Base-by-base conservation (phyloP, 2,888 invertebrate genomes). In the Callyntrura sp. region DNA sequence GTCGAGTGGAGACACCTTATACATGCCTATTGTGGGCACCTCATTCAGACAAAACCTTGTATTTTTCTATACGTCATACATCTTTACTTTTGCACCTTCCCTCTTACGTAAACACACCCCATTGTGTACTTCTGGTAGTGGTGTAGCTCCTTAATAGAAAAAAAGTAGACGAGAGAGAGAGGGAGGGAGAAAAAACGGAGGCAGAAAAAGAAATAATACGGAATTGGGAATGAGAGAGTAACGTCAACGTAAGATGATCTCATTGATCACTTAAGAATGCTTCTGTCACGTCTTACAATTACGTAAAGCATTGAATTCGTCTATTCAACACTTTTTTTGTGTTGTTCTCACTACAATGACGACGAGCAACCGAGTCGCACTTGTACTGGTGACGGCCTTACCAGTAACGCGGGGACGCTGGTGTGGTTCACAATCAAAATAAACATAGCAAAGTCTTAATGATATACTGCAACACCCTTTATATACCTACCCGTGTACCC, bases 221-320 rank as follows among this genome's bases (percentile, higher is more conserved):
- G 88, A 84, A 28, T 79, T 20, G 60, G n/a, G 57, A 70, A 55
- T 62, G 82, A 45, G 68, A 89, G 45, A 43, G 76, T 73, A 81
- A 86, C 73, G 90, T 90, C 90, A 90, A 90, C 85, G 73, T 45
- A 85, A 86, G 90, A 86, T 90, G 86, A 90, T 90, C 86, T 86
- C 90, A 90, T 90, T 90, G 90, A 90, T 90, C 90, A 90, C 90
- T 86, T 90, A 70, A 76, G 90, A 90, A 82, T 85, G 79, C 79
- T 78, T 45, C 79, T 79, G 89, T 89, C 89, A 89, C 89, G 89
- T 89, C 78, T 78, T 68, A 65, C 79, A 70, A 85, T 89, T 85
- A 70, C 85, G 23, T 65, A 82, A 62, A 88, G 82, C 25, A 83
- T 62, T 84, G 88, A 76, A 88, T 88, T 25, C 88, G 78, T 84